Conservation (phyloP, 2,113 vertebrate genomes). For the Carollia perspicillata region DNA sequence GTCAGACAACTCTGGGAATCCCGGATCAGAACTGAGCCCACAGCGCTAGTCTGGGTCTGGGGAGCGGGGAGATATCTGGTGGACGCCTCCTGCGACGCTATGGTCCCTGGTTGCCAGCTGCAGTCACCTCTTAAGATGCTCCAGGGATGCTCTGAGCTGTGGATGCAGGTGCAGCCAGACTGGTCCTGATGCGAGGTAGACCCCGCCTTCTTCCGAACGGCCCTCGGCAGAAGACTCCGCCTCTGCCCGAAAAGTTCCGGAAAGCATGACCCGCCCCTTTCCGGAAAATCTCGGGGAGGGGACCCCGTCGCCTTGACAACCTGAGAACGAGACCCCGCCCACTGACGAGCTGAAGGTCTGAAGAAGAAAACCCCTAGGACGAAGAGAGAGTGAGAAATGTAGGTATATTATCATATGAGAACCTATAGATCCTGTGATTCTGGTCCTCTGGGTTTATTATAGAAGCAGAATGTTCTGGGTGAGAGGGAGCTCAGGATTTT, state of each 20-base stretch:
- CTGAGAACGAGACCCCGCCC: neutral
- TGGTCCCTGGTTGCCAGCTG: slow-evolving; percentile 42
- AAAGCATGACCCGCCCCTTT: slow-evolving; percentile 4
- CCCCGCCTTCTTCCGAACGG: slow-evolving; percentile 75
- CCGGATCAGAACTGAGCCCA: neutral
- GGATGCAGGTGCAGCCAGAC: slow-evolving; percentile 79
- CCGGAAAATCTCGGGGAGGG: neutral
- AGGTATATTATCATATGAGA: neutral
- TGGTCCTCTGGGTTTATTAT: neutral
- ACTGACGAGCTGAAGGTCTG: neutral
- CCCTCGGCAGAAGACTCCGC: slow-evolving; percentile 60
- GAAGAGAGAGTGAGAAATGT: neutral
- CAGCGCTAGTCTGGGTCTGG: slow-evolving; percentile 17
- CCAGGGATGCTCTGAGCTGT: slow-evolving; percentile 74
- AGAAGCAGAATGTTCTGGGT: neutral
- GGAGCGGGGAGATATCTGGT: slow-evolving; percentile 14
- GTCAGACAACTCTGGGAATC: slow-evolving; percentile 26
- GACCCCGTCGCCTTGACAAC: neutral
- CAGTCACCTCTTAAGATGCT: slow-evolving; percentile 65
- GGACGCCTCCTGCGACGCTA: slow-evolving; percentile 55
- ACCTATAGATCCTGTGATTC: neutral
- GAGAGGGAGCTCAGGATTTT: neutral
- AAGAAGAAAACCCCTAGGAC: neutral
- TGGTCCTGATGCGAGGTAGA: slow-evolving; percentile 79
- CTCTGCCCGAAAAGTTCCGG: slow-evolving; percentile 64